Evolutionary conservation across 2,888 invertebrate genomes (phyloP), one percentile per base, ranked within the genome.

Genomic region (Xestia c-nigrum): DNA sequence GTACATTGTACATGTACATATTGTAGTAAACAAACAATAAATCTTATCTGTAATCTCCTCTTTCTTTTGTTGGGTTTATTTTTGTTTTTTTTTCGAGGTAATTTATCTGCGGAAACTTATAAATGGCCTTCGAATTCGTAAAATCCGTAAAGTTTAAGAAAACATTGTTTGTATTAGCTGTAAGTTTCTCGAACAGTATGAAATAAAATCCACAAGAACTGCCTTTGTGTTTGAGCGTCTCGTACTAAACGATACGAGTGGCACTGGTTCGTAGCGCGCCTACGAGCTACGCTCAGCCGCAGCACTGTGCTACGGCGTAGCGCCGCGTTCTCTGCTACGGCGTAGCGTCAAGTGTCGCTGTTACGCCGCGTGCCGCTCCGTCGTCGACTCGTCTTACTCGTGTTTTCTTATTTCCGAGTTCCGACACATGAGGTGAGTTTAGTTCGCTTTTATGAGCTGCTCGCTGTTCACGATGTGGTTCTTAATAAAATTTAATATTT

Each of bases 401-500:
- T 52, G 70, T 50, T 46, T 71, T 68, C 47, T 65, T 72, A 72
- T 75, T 64, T 67, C 57, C 52, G 40, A n/a, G 63, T 64, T 67
- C 57, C 52, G 40, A n/a, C 67, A 50, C 24, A 66, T 66, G n/a
- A 73, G 52, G 55, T 40, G 46, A 67, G 65, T 52, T 61, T 57
- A 31, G 55, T 64, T 38, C 6, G 19, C 59, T 64, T 68, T 63
- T 55, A 69, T 61, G 24, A 80, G 59, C 59, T 31, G 59, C 16
- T 14, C 24, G 40, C 52, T 14, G 14, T 61, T 65, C 21, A 52
- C 63, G 57, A 71, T 72, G 71, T 79, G 64, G 55, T 68, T 80
- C 24, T 59, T 72, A 74, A 19, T 71, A 72, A 70, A 66, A 70
- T 67, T 59, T 75, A 69, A 81, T 75, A 81, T 80, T 81, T 80